Base-by-base conservation (phyloP, 2,888 invertebrate species). In the Erannis defoliaria region DNA sequence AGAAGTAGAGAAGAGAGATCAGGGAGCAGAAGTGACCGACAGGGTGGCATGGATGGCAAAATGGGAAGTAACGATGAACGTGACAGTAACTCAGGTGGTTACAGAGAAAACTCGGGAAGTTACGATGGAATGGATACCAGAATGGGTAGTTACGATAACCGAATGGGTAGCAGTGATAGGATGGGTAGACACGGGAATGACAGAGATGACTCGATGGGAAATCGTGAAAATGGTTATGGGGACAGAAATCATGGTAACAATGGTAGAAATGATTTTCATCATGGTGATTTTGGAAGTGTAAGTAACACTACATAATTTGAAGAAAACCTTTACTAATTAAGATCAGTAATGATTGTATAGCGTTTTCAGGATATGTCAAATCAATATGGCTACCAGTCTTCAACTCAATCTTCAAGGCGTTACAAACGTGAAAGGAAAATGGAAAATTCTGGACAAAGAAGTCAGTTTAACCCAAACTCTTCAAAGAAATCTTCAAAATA, bases 401-500 rank as follows among this genome's bases (percentile, higher is more conserved):
- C 84, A 0, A 80, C 81, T 0, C 81, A 81, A 48, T 46, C 78
- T 2, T 66, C 83, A 1, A 75, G 82, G 48, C 79, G 91, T 48
- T 88, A 82, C 59, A 89, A 82, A 64, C 80, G 91, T 0, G 89
- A 89, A 14, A 82, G 76, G 29, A 79, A 79, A 3, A 75, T 77
- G 9, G 86, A 86, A 53, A 90, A 89, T 62, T 89, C 90, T 0
- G 91, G 91, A 0, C 86, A 90, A 59, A 78, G 93, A 35, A 91
- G 90, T 64, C 93, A 91, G 57, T 90, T 90, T 61, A 93, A 91
- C 60, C 93, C 91, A 0, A 88, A 90, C 45, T 72, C 77, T 0
- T 70, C 79, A 0, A 84, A 84, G 35, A 81, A 75, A 48, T 72
- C 71, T 18, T 71, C 78, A 1, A 77, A 73, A 0, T 72, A 78